Base-by-base conservation (phyloP, 37 sponge, comb jelly and placozoan species). In the Halisarca cf. caerulea region DNA sequence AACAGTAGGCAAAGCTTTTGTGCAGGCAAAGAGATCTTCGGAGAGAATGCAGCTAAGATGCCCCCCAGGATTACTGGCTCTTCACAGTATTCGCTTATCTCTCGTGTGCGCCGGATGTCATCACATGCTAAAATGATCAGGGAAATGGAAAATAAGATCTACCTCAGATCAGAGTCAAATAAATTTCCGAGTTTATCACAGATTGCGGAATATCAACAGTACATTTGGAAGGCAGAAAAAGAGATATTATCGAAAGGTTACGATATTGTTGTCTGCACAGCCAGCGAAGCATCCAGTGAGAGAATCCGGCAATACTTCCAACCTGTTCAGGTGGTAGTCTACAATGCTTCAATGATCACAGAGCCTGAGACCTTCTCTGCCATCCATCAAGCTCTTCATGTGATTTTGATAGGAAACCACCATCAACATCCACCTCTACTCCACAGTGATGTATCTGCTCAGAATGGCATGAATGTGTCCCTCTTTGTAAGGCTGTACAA, bases 341-440 rank as follows among this genome's bases (percentile, higher is more conserved):
- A 92, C 83, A 89, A 92, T 53, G 41, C 88, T 89, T 89, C 82
- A 18, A 89, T 92, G 92, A 89, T 89, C 14, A 51, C 53, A 51
- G 92, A 92, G 43, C 92, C 92, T 45, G 92, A 92, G 74, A 80
- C 87, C 23, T 80, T 92, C 27, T 83, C 74, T 69, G 86, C 92
- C 15, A 82, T 89, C 40, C 69, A 80, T 14, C 71, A 82, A 27
- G 78, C 84, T 70, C 80, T 86, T 36, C 92, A 92, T 59, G 89
- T 83, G 35, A 72, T 83, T 14, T 68, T 92, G 42, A 78, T 92
- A 41, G 91, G 91, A 27, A 88, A 91, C 66, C 91, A 91, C 81
- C 35, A 28, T 18, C 35, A 28, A 4, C 35, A 34, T 28, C 35
- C 32, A 18, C 69, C 69, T 68, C 69, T 34, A 27, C 35, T 68